Evolutionary conservation across 2,113 vertebrate species (phyloP).

Genomic region (Tonatia bakeri): DNA sequence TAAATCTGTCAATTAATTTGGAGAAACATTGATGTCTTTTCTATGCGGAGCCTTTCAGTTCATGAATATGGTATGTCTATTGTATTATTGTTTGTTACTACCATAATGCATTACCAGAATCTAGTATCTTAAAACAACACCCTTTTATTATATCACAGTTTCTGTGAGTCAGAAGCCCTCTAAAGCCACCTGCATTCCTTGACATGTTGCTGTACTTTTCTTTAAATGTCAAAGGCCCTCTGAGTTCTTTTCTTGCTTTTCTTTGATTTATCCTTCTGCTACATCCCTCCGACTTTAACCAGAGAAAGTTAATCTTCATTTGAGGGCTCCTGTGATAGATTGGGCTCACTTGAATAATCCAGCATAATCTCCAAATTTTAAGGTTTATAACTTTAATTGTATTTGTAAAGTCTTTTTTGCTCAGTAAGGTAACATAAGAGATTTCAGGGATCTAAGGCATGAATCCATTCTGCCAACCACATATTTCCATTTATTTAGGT

Average conservation of each 20-base stretch:
- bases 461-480: not conserved
- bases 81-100: not conserved
- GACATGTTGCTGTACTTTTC: not conserved
- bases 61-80: not conserved
- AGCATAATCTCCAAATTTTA: not conserved
- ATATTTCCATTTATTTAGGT: not conserved
- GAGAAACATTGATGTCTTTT: not conserved
- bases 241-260: not conserved
- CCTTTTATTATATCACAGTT: not conserved
- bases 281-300: not conserved
- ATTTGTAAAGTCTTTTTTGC: not conserved
- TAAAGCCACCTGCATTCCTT: not conserved
- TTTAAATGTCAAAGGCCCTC: not conserved
- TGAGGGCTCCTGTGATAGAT: not conserved
- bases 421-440: not conserved
- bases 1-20: not conserved
- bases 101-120: not conserved
- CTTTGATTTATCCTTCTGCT: not conserved
- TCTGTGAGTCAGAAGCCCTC: not conserved
- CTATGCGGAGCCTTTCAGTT: not conserved
- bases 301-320: not conserved
- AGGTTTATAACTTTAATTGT: not conserved
- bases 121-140: not conserved
- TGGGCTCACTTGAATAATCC: not conserved
- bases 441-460: not conserved